Percentiles rank a stretch among this genome's conserved stretches.
These are phyloP conservation scores for Polydrusus pterygomalis DNA, from an alignment of 2,888 invertebrate genomes.

Conservation along the genomic window DNA sequence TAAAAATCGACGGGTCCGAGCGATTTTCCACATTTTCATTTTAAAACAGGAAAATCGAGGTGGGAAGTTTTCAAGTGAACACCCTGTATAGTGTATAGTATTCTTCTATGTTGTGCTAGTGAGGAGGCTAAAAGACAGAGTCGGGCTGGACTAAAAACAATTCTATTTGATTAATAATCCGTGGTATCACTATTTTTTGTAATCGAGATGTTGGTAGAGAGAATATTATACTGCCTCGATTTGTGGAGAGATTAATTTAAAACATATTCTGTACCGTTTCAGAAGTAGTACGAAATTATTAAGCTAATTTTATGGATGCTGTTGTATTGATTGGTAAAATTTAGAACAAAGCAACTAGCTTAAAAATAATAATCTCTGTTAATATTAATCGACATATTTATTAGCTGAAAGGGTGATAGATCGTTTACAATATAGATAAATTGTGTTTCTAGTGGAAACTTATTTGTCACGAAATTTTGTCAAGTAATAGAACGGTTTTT, in stretches of 20 bases:
- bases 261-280: slow-evolving; percentile 4
- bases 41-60: no score
- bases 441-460: slow-evolving; percentile 31
- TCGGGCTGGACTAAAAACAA: background rate
- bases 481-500: slow-evolving; percentile 43
- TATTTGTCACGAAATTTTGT: slow-evolving; percentile 35
- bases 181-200: slow-evolving; percentile 11
- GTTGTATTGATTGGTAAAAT: slow-evolving; percentile 27
- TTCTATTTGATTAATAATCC: background rate
- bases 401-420: slow-evolving; percentile 40
- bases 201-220: slow-evolving; percentile 11
- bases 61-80: no score
- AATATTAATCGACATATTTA: slow-evolving; percentile 35
- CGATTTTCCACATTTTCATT: no score
- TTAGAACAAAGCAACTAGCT: slow-evolving; percentile 30
- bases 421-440: slow-evolving; percentile 39
- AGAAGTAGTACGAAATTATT: slow-evolving; percentile 8
- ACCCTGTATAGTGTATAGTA: no score
- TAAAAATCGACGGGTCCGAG: no score
- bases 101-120: no score
- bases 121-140: no score
- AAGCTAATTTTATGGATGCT: slow-evolving; percentile 23
- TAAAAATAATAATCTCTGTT: slow-evolving; percentile 34
- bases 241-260: slow-evolving; percentile 19
- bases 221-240: slow-evolving; percentile 12